These are phyloP conservation scores for Pyrocoelia pectoralis DNA, from an alignment of 2,888 invertebrate genomes.

Conservation along the genomic window DNA sequence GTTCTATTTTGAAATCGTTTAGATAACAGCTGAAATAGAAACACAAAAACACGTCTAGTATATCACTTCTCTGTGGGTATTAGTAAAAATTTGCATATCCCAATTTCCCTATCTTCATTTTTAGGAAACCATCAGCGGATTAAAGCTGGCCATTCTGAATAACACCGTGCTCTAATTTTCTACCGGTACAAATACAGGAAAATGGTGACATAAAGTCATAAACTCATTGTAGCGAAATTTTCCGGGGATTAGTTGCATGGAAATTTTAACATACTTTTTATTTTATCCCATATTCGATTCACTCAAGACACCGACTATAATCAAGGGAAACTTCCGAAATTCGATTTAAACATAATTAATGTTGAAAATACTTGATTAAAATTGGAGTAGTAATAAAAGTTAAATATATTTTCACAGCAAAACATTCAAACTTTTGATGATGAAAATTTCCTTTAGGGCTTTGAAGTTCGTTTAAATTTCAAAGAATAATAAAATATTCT, in stretches of 20 bases:
- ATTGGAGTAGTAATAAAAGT: slow-evolving; percentile 8
- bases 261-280: slow-evolving; percentile 50
- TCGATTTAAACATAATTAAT: neutral
- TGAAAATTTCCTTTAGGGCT: slow-evolving; percentile 18
- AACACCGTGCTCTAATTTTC: slow-evolving; percentile 46
- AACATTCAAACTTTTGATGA: slow-evolving; percentile 11
- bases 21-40: neutral
- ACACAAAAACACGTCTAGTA: neutral
- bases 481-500: slow-evolving; percentile 16
- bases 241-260: slow-evolving; percentile 51
- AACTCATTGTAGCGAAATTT: slow-evolving; percentile 54
- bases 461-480: slow-evolving; percentile 17
- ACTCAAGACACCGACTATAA: slow-evolving; percentile 10
- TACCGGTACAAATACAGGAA: slow-evolving; percentile 42
- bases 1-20: neutral
- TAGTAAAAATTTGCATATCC: slow-evolving; percentile 25
- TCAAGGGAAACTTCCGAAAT: neutral
- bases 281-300: slow-evolving; percentile 34
- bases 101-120: slow-evolving; percentile 35
- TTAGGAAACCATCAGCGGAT: slow-evolving; percentile 47
- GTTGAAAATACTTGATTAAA: neutral
- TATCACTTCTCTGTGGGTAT: neutral
- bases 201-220: slow-evolving; percentile 49
- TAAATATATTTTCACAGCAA: slow-evolving; percentile 7
- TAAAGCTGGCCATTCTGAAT: slow-evolving; percentile 43